Conservation (phyloP, 2,888 invertebrate genomes). For the Himalopsyche tibetana region DNA sequence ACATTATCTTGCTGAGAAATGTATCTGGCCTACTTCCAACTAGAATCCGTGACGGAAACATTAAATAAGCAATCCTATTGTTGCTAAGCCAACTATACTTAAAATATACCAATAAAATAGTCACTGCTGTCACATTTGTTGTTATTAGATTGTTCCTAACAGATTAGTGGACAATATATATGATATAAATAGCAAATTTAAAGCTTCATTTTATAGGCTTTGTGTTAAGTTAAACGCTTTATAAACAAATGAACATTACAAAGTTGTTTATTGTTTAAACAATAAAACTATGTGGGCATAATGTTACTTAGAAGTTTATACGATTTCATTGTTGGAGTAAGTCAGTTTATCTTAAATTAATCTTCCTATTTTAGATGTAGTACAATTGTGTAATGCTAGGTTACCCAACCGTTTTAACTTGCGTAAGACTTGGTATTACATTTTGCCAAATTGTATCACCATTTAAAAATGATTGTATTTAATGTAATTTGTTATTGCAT, state of each 20-base stretch:
- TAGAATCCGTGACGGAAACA: neutral
- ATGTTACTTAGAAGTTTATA: neutral
- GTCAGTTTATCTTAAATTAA: too few relatives aligned
- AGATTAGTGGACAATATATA: neutral
- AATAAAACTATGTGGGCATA: neutral
- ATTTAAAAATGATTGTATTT: too few relatives aligned
- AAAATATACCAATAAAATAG: neutral
- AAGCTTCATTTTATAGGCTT: neutral
- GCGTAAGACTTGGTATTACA: too few relatives aligned
- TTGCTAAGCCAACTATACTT: neutral
- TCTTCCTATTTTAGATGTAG: too few relatives aligned
- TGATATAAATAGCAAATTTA: neutral
- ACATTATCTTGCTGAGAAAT: neutral
- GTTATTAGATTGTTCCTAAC: neutral
- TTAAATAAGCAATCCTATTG: constrained; percentile 12
- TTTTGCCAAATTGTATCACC: too few relatives aligned
- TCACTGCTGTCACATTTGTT: neutral
- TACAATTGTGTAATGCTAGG: too few relatives aligned
- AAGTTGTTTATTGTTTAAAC: neutral
- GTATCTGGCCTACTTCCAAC: constrained; percentile 32
- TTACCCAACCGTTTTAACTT: too few relatives aligned
- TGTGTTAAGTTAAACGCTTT: neutral
- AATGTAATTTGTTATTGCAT: too few relatives aligned
- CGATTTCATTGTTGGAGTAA: neutral
- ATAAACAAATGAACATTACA: neutral